phyloP scores from a whole-genome alignment of 2,113 vertebrate species.

The Camelus bactrianus region DNA sequence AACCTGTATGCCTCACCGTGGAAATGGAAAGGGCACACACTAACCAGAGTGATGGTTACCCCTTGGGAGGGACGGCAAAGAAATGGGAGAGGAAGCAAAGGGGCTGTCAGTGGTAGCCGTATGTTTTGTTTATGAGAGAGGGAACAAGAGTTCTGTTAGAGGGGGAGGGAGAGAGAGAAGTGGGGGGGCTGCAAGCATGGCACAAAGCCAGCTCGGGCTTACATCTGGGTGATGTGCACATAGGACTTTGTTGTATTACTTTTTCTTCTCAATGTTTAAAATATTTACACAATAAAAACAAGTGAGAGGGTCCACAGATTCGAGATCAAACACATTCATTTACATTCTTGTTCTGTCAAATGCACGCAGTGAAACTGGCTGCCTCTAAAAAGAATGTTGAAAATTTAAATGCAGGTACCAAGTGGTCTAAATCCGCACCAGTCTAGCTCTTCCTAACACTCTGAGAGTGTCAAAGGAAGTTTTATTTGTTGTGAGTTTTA shows the following conservation, averaged over 20 bases:
- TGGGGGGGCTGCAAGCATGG: no score
- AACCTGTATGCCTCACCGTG: accelerated
- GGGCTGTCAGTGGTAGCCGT: not conserved
- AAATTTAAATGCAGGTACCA: slow-evolving; percentile 56
- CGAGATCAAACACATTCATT: not conserved
- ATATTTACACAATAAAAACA: not conserved
- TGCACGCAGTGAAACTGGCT: not conserved
- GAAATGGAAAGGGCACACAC: not conserved
- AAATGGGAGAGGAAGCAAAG: not conserved
- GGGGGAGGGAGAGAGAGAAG: not conserved
- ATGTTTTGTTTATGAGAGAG: not conserved
- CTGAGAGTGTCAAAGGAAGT: slow-evolving; percentile 45
- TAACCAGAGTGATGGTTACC: not conserved
- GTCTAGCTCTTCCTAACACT: slow-evolving; percentile 66
- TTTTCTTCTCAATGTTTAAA: slow-evolving; percentile 10
- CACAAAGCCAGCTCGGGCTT: not conserved
- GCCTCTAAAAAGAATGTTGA: slow-evolving; percentile 3
- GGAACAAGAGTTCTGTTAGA: not conserved
- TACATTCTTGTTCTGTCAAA: not conserved
- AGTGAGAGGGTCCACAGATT: not conserved
- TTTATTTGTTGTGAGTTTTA: slow-evolving; percentile 48
- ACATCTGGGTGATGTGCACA: not conserved
- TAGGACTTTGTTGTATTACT: not conserved
- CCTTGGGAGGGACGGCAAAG: not conserved
- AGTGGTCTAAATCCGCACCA: slow-evolving; percentile 34